Conservation (phyloP, 1,140 invertebrate species). For the Tetramorium parvispinum region DNA sequence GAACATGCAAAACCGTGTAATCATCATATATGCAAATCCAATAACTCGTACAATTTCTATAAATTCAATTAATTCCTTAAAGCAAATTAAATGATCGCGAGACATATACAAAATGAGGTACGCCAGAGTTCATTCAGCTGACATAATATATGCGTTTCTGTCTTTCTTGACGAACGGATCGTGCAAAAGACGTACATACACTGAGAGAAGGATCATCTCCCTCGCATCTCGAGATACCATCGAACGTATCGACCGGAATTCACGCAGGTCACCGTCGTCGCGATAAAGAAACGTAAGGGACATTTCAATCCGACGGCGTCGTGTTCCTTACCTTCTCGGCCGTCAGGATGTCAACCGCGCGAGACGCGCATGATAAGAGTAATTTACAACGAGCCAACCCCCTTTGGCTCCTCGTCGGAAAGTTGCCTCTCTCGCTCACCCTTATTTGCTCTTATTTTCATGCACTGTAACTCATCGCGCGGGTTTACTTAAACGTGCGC, state of each 20-base stretch:
- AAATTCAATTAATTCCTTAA: not conserved
- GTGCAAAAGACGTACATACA: too few relatives aligned
- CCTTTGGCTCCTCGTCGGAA: constrained; percentile 26
- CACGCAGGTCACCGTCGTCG: not conserved
- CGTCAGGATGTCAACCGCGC: constrained; percentile 39
- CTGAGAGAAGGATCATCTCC: not conserved
- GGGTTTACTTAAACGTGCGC: constrained; percentile 61
- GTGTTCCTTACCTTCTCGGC: constrained; percentile 18
- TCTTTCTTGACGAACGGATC: not conserved
- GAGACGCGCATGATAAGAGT: constrained; percentile 63
- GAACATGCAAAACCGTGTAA: not conserved
- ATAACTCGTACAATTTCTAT: not conserved
- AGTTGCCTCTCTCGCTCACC: not conserved
- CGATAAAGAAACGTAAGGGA: constrained; percentile 34
- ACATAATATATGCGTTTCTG: not conserved
- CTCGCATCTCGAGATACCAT: not conserved
- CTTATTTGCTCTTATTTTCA: constrained; percentile 69
- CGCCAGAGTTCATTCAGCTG: not conserved
- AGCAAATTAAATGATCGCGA: not conserved
- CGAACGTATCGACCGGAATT: constrained; percentile 32
- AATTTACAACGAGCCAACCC: constrained; percentile 68
- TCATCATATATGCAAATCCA: not conserved
- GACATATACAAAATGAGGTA: not conserved
- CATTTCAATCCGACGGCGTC: constrained; percentile 29
- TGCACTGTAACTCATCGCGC: constrained; percentile 65